Evolutionary conservation across 2,113 vertebrate species (phyloP), one percentile per base, ranked within the genome.

Genomic region (Platysternon megacephalum): DNA sequence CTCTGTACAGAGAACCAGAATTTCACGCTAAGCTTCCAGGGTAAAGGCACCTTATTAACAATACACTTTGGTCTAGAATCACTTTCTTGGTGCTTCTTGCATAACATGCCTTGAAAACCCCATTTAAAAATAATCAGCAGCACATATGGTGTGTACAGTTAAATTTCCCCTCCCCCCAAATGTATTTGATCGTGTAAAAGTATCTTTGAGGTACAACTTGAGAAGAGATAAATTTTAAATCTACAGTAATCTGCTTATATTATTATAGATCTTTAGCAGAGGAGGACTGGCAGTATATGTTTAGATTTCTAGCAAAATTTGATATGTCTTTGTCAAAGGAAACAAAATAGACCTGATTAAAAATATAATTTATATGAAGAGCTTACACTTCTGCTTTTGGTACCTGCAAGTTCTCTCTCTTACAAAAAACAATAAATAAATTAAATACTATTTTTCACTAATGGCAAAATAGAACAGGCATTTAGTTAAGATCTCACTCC

Each of bases 71-170:
- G 42, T 10, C 79, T 55, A 46, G 53, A n/a, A 80, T 51, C 0
- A 0, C 28, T 56, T 55, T 51, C 49, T 22, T 61, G 85, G 10
- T 4, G 26, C 22, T 72, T 83, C 49, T 51, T 83, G 56, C 5
- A 56, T 61, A 82, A 92, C 13, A 82, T 91, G 44, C 26, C n/a
- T 65, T n/a, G n/a, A n/a, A n/a, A n/a, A n/a, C n/a, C n/a, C n/a
- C n/a, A n/a, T n/a, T n/a, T 81, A 55, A 5, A 88, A 16, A 52
- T 78, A 29, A 78, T 58, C 46, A 82, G 82, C 22, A 52, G 65
- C 0, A 0, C 1, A 49, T 2, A 46, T 26, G 53, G 29, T 1
- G 29, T 0, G 11, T 79, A 22, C 49, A 58, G 21, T 32, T 86
- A 53, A 32, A 55, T 79, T 48, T 44, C 51, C 80, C 53, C 56